Conservation (phyloP, 2,113 vertebrate species). For the Istiophorus platypterus region DNA sequence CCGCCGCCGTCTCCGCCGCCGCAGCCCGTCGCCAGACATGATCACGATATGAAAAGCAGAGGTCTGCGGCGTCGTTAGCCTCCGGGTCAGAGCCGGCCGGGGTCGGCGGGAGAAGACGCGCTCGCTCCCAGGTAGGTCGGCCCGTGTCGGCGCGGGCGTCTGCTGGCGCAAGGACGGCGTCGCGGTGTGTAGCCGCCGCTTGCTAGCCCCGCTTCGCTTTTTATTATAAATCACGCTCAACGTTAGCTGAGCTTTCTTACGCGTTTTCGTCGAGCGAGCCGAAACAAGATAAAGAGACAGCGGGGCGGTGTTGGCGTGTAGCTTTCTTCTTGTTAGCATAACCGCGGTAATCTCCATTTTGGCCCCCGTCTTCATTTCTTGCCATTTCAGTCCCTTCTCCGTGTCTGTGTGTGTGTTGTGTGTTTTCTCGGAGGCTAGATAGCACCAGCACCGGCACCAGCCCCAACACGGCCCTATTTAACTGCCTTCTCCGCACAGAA, state of each 20-base stretch:
- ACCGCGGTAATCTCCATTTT: not conserved
- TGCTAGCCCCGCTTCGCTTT: not conserved
- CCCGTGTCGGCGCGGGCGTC: conserved; percentile 13
- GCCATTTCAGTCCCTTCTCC: not conserved
- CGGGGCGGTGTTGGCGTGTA: not conserved
- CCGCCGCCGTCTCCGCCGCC: not conserved
- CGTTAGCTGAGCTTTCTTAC: not conserved
- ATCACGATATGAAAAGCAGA: conserved; percentile 27
- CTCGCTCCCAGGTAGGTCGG: conserved; percentile 49
- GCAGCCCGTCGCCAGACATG: not conserved
- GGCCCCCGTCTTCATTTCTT: not conserved
- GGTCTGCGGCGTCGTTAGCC: conserved; percentile 21
- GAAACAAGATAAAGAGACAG: too few relatives aligned
- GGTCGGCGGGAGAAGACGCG: not conserved
- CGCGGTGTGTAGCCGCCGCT: conserved; percentile 16
- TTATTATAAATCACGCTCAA: too few relatives aligned
- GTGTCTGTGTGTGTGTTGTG: not conserved
- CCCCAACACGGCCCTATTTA: not conserved
- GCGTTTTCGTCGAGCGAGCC: not conserved
- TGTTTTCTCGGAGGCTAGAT: not conserved
- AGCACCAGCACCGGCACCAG: not conserved
- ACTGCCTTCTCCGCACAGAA: not conserved
- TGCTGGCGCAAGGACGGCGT: conserved; percentile 40
- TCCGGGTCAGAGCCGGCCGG: not conserved
- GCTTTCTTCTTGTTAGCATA: not conserved